These are phyloP conservation scores for Dicentrarchus labrax DNA, from an alignment of 2,113 vertebrate species.

Conservation along the genomic window DNA sequence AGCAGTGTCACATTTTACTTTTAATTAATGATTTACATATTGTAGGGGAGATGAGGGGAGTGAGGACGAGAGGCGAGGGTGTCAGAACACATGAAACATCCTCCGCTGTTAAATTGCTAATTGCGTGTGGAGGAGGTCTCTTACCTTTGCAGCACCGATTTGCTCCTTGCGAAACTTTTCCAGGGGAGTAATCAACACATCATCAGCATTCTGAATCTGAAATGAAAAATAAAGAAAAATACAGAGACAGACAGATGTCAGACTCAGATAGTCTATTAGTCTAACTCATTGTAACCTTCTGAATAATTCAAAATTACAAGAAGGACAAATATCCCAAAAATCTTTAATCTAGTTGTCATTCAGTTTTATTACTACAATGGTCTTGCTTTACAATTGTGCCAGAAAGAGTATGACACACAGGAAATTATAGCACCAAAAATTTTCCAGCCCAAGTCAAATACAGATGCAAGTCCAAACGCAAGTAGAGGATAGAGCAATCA, in stretches of 20 bases:
- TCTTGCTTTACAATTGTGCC: constrained; percentile 13
- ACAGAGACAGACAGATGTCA: constrained; percentile 29
- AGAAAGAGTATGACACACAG: constrained; percentile 24
- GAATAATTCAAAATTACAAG: constrained; percentile 28
- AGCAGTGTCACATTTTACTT: constrained; percentile 38
- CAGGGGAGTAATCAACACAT: constrained; percentile 95
- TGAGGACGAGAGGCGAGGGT: neutral
- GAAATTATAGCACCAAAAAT: constrained; percentile 38
- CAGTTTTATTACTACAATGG: constrained; percentile 34
- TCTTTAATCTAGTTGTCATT: constrained; percentile 29
- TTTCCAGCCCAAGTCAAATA: constrained; percentile 41
- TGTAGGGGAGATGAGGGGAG: constrained; percentile 26
- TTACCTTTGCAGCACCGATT: constrained; percentile 98
- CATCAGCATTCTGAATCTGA: constrained; percentile 98
- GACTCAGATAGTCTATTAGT: constrained; percentile 18
- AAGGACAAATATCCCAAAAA: constrained; percentile 28
- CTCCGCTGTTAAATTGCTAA: constrained; percentile 40
- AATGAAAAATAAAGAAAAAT: constrained; percentile 67
- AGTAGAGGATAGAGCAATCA: constrained; percentile 49
- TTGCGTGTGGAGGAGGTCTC: constrained; percentile 69
- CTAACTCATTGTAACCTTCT: constrained; percentile 8
- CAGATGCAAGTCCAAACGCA: constrained; percentile 38
- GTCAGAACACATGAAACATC: constrained; percentile 23
- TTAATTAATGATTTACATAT: constrained; percentile 59
- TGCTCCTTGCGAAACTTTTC: constrained; percentile 98